Percentiles rank a stretch among this genome's conserved stretches.
These are phyloP conservation scores for Megastigmus dorsalis DNA, from an alignment of 2,888 invertebrate species.

Conservation along the genomic window DNA sequence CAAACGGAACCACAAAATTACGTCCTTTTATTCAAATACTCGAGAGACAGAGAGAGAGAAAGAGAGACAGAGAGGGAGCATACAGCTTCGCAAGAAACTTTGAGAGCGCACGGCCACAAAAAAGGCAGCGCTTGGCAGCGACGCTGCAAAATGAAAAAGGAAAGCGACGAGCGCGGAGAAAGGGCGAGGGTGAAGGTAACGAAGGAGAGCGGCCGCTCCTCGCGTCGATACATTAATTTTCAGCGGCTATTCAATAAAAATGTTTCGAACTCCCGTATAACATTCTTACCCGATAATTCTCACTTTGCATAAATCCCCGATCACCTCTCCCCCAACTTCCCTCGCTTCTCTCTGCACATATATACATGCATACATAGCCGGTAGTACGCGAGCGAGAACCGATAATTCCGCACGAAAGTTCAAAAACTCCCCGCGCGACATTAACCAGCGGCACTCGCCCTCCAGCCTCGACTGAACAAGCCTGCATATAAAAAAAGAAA, in stretches of 20 bases:
- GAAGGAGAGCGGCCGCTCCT: not conserved
- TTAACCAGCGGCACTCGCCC: conserved; percentile 32
- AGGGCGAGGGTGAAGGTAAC: not conserved
- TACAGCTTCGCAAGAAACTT: too few species aligned
- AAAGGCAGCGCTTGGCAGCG: too few species aligned
- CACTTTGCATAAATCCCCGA: conserved; percentile 42
- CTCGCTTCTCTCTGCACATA: too few species aligned
- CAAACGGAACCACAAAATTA: conserved; percentile 17
- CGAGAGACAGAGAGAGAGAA: not conserved
- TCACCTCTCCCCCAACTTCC: not conserved
- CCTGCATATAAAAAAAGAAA: not conserved
- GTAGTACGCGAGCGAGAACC: not conserved
- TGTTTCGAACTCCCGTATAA: conserved; percentile 43
- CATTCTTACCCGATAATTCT: conserved; percentile 46
- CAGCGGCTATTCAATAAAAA: conserved; percentile 45
- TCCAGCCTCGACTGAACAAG: not conserved
- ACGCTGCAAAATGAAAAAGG: too few species aligned
- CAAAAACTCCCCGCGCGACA: conserved; percentile 38
- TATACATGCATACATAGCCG: not conserved
- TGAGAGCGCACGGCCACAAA: too few species aligned
- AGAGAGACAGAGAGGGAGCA: not conserved
- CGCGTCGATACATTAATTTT: conserved; percentile 41
- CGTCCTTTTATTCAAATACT: conserved; percentile 14
- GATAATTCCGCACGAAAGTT: conserved; percentile 46
- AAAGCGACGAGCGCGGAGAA: too few species aligned